These are phyloP conservation scores for Drosophila infuscata DNA, from an alignment of 2,888 invertebrate species.

Conservation along the genomic window DNA sequence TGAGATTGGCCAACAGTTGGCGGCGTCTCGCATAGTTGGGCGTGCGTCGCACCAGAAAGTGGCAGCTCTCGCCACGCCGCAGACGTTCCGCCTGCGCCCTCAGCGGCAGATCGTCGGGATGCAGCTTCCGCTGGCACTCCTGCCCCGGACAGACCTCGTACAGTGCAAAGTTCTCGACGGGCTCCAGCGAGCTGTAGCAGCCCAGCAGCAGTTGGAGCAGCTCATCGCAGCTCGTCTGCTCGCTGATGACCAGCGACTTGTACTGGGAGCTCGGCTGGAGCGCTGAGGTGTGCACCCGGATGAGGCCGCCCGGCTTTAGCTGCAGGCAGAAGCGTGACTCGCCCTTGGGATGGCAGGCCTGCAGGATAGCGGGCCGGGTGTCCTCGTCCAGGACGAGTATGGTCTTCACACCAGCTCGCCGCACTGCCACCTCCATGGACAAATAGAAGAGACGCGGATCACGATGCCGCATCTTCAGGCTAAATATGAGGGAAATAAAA, in stretches of 20 bases:
- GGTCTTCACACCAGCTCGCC: slow-evolving; percentile 93
- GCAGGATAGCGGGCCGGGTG: slow-evolving; percentile 94
- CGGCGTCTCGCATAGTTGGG: slow-evolving; percentile 89
- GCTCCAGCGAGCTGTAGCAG: slow-evolving; percentile 93
- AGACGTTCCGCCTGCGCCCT: slow-evolving; percentile 91
- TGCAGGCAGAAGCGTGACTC: slow-evolving; percentile 96
- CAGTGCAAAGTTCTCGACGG: slow-evolving; percentile 93
- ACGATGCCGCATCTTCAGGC: slow-evolving; percentile 93
- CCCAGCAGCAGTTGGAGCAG: slow-evolving; percentile 92
- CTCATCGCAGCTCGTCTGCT: slow-evolving; percentile 95
- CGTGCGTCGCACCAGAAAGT: slow-evolving; percentile 93
- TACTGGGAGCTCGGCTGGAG: slow-evolving; percentile 96
- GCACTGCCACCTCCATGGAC: slow-evolving; percentile 96
- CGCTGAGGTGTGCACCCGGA: slow-evolving; percentile 96
- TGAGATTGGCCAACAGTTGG: slow-evolving; percentile 83
- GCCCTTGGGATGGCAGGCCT: slow-evolving; percentile 97
- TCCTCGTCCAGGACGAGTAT: slow-evolving; percentile 94
- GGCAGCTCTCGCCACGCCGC: slow-evolving; percentile 89
- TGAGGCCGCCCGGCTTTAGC: slow-evolving; percentile 94
- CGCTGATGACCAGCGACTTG: slow-evolving; percentile 95
- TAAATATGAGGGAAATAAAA: slow-evolving; percentile 37
- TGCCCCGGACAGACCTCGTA: slow-evolving; percentile 93
- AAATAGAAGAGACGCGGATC: slow-evolving; percentile 97
- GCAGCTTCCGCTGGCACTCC: slow-evolving; percentile 94
- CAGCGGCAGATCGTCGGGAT: slow-evolving; percentile 94